Evolutionary conservation across 92 coral and sea anemone genomes (phyloP).

Genomic region (Plumapathes pennacea): DNA sequence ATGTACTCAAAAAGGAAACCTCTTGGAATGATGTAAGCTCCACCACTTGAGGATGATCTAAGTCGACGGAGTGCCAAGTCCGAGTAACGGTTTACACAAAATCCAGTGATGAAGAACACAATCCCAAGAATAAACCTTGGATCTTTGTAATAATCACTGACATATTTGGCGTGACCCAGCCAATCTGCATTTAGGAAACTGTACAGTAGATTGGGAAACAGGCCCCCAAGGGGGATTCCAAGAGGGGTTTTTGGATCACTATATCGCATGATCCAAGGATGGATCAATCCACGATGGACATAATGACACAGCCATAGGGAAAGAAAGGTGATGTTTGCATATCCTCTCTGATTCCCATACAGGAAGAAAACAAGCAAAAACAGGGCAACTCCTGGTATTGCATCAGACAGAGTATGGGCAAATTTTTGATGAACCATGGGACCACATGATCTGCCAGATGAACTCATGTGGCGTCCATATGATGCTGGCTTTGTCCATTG

Average conservation of each 20-base stretch:
- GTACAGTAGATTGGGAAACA: conserved; percentile 48
- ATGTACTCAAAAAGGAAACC: conserved; percentile 33
- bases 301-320: conserved; percentile 62
- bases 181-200: conserved; percentile 61
- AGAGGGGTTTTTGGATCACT: conserved; percentile 49
- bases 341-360: conserved; percentile 43
- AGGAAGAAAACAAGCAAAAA: conserved; percentile 50
- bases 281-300: conserved; percentile 60
- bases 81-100: conserved; percentile 46
- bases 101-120: conserved; percentile 42
- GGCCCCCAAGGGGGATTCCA: conserved; percentile 44
- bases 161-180: conserved; percentile 42
- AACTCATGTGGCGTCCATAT: conserved; percentile 46
- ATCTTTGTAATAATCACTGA: conserved; percentile 33
- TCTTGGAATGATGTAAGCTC: conserved; percentile 36
- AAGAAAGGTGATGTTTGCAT: conserved; percentile 27
- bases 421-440: conserved; percentile 49
- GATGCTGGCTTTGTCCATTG: conserved; percentile 60
- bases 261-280: conserved; percentile 67
- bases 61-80: conserved; percentile 37
- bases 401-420: conserved; percentile 62
- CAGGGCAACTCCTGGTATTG: conserved; percentile 43
- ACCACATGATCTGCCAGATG: conserved; percentile 26
- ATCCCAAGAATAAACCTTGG: conserved; percentile 58
- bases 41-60: conserved; percentile 15